Evolutionary conservation across 2,888 invertebrate species (phyloP), one percentile per base, ranked within the genome.

Genomic region (Tuberolachnus salignus): DNA sequence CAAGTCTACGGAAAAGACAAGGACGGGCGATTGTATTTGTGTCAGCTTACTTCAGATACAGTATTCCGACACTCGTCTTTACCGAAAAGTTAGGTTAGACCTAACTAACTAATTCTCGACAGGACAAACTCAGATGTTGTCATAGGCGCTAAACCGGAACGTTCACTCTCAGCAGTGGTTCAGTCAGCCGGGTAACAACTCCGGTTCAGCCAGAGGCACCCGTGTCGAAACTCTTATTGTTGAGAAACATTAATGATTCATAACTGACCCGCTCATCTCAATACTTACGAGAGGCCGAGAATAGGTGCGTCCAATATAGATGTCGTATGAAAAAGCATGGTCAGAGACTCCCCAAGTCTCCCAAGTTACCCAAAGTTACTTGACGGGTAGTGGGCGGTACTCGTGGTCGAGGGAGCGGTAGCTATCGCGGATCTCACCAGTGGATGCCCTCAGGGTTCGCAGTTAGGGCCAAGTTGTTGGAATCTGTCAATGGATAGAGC

Each of bases 381-480:
- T 71, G 10, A 19, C 70, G 3, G 57, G 21, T n/a, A 11, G 70
- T 55, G 57, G 44, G 11, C 34, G 70, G 13, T 10, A 19, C 3
- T n/a, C 21, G 0, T 1, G 44, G 8, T 0, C 1, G 9, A 14
- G 21, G 44, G 53, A 3, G 57, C 57, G 10, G 1, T 57, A 0
- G 70, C 9, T 10, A 14, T 57, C 10, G 57, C 70, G 1, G 70
- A 71, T 21, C 34, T 73, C 14, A 61, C 49, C 19, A 61, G 51
- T 14, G 72, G 72, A 3, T 70, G 44, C 16, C 55, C n/a, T 2
- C 70, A 70, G 9, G 70, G 70, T 6, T 70, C 70, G 14, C 53
- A 55, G 42, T n/a, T 70, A 26, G 55, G 70, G 16, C 70, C 55
- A 14, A n/a, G 10, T 19, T 42, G 55, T 14, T 70, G 70, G 70